Evolutionary conservation across 2,888 invertebrate species (phyloP), one percentile per base, ranked within the genome.

Genomic region (Dynastes hyllus): DNA sequence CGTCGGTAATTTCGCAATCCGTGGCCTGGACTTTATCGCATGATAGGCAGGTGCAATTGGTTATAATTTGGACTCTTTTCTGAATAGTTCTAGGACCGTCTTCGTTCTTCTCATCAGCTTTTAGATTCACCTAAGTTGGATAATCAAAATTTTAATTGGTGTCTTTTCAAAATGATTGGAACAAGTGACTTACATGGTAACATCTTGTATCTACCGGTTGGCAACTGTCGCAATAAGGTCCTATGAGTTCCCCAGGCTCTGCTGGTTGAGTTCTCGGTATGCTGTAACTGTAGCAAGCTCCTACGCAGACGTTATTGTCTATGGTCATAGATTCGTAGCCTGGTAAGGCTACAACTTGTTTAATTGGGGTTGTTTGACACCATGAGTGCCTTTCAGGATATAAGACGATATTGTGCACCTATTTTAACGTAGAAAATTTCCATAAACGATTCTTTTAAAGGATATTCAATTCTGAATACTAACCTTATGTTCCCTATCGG

Each of bases 301-400:
- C 94, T 13, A 94, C 93, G 85, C 94, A 94, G 3, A 94, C 93
- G 84, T 93, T 93, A 87, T 94, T 94, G 86, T 93, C 92, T 81
- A 94, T 91, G 81, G 93, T 93, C 82, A 91, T 90, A 0, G 92
- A 91, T 81, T 91, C 91, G 85, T 92, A 93, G 76, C 92, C 92
- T 1, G 93, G 92, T 86, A 92, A 91, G n/a, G 92, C 91, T 53
- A 93, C 92, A 29, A 93, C 92, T 87, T 94, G 93, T 85, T 93
- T 92, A 81, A 94, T 94, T 4, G 92, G 91, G 40, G 92, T 92
- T 22, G 92, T 92, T 85, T 93, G 92, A 86, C 94, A 94, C 93
- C 93, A 93, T 32, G 93, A 93, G 86, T 93, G 92, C 83, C 92
- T 92, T 85, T 93, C 93, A 1, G 93, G 93, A 84, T 93, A 93